phyloP scores from a whole-genome alignment of 2,888 invertebrate genomes.

The Anthophora plumipes region DNA sequence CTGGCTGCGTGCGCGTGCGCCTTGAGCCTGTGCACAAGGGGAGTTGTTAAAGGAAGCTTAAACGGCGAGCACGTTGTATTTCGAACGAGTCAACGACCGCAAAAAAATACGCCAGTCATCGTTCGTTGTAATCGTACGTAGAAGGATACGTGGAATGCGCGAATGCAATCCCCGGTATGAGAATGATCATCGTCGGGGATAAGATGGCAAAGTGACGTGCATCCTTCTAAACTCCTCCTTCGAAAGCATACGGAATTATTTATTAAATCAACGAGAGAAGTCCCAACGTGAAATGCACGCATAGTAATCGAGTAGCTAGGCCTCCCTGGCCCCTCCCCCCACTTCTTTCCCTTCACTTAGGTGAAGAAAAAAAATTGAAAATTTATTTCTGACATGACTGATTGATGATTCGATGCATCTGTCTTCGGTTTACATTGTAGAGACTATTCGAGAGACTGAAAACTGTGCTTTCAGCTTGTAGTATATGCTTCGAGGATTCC shows the following conservation, averaged over 20 bases:
- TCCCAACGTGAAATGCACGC: background rate
- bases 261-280: constrained; percentile 35
- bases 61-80: constrained; percentile 39
- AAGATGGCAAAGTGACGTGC: constrained; percentile 25
- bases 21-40: background rate
- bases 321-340: background rate
- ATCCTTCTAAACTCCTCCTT: constrained; percentile 28
- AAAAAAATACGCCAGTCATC: constrained; percentile 46
- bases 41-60: constrained; percentile 37
- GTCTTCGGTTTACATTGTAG: constrained; percentile 4
- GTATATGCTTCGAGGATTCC: background rate
- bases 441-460: background rate
- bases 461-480: background rate
- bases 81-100: constrained; percentile 44
- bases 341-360: background rate
- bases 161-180: constrained; percentile 36
- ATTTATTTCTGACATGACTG: constrained; percentile 29
- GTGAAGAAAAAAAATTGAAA: constrained; percentile 27
- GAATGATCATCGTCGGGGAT: constrained; percentile 35
- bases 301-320: constrained; percentile 10
- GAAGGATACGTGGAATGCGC: constrained; percentile 37
- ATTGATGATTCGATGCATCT: constrained; percentile 14
- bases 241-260: constrained; percentile 33
- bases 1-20: background rate
- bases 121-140: constrained; percentile 40